Evolutionary conservation across 2,113 vertebrate genomes (phyloP).

Genomic region (Indicator indicator): DNA sequence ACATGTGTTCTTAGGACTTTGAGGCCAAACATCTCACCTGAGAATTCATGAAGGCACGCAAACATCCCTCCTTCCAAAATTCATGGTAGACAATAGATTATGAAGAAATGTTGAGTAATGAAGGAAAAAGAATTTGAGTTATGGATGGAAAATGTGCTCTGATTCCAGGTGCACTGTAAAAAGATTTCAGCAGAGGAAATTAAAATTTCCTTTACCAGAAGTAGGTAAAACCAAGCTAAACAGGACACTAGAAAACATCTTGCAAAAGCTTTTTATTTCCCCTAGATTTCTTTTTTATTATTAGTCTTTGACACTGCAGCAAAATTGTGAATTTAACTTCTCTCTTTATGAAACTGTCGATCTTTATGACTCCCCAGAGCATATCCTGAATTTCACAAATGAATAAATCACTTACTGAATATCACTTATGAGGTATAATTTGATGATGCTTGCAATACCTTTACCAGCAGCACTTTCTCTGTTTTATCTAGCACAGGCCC

Average conservation of each 20-base stretch:
- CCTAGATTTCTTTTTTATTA: neutral
- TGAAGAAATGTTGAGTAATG: neutral
- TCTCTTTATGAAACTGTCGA: neutral
- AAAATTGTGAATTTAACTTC: neutral
- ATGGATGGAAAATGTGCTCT: neutral
- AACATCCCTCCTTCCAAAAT: neutral
- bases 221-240: neutral
- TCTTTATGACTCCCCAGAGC: neutral
- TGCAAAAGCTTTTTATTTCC: neutral
- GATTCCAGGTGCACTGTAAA: neutral
- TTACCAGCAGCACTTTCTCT: neutral
- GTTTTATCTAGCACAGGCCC: neutral
- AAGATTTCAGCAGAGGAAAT: neutral
- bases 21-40: neutral
- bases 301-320: neutral
- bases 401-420: neutral
- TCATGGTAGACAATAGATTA: neutral
- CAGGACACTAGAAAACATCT: neutral
- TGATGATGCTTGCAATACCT: rapidly evolving
- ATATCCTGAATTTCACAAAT: neutral
- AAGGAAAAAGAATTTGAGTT: neutral
- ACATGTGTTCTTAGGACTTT: neutral
- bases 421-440: neutral
- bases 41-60: neutral
- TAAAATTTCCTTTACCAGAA: neutral